Evolutionary conservation across 1,140 invertebrate species (phyloP).

Genomic region (Drosophila mauritiana): DNA sequence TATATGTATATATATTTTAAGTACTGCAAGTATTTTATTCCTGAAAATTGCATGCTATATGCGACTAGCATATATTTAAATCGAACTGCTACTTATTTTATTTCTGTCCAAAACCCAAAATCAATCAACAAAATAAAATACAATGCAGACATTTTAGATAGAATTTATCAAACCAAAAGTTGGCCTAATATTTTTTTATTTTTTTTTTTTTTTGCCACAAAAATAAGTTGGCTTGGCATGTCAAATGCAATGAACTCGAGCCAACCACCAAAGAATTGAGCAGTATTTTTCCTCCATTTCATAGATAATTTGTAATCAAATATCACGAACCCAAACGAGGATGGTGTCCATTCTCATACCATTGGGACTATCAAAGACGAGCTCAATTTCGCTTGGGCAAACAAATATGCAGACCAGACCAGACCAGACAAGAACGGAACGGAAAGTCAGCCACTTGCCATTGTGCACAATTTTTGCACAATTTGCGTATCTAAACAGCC

Average conservation of each 20-base stretch:
- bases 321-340: constrained; percentile 62
- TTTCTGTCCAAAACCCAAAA: not conserved
- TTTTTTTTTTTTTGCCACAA: constrained; percentile 59
- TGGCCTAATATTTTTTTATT: constrained; percentile 59
- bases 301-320: constrained; percentile 78
- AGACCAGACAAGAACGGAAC: not conserved
- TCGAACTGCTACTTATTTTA: not conserved
- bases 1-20: too few species aligned
- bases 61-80: not conserved
- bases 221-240: constrained; percentile 69
- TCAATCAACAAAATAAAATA: constrained; percentile 5
- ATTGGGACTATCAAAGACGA: constrained; percentile 17
- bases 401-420: constrained; percentile 40
- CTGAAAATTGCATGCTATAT: not conserved
- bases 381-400: constrained; percentile 43
- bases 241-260: constrained; percentile 69
- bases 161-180: constrained; percentile 57
- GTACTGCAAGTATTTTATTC: too few species aligned
- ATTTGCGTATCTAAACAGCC: constrained; percentile 78
- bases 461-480: constrained; percentile 40
- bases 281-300: constrained; percentile 39
- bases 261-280: constrained; percentile 29
- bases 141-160: constrained; percentile 43
- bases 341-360: constrained; percentile 21
- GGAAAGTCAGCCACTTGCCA: constrained; percentile 21